Evolutionary conservation across 2,888 invertebrate genomes (phyloP).

Genomic region (Aethes cnicana): DNA sequence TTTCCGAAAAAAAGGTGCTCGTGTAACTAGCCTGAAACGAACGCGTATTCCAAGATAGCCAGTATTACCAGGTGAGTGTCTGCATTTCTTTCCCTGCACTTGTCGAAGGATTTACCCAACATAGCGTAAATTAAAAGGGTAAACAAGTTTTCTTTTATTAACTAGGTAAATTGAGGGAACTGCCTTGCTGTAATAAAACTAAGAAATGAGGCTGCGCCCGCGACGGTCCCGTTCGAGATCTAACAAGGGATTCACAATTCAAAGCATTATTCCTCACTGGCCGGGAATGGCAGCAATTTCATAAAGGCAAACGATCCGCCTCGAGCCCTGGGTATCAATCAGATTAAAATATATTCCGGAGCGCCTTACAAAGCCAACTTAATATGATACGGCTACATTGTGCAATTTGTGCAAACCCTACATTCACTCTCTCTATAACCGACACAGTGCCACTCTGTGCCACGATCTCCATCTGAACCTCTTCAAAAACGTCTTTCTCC

Average conservation of each 20-base stretch:
- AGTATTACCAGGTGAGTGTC: too few species aligned
- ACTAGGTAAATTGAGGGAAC: neutral
- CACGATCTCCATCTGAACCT: neutral
- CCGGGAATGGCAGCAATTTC: conserved; percentile 39
- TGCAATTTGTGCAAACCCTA: conserved; percentile 22
- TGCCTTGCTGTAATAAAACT: conserved; percentile 6
- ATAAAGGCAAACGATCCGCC: conserved; percentile 40
- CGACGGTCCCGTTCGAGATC: conserved; percentile 10
- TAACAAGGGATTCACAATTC: conserved; percentile 29
- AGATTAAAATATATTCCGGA: conserved; percentile 35
- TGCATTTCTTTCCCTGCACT: too few species aligned
- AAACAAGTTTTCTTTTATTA: neutral
- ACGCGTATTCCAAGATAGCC: too few species aligned
- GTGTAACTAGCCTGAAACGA: too few species aligned
- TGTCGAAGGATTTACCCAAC: neutral
- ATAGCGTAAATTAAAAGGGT: neutral
- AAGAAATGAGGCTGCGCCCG: neutral
- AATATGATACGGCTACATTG: conserved; percentile 47
- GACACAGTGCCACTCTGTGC: conserved; percentile 5
- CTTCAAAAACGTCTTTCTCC: conserved; percentile 2
- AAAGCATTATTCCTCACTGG: conserved; percentile 19
- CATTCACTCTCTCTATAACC: neutral
- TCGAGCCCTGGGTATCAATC: conserved; percentile 38
- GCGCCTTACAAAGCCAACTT: conserved; percentile 59
- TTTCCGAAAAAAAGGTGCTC: too few species aligned